Percentiles rank a stretch among this genome's conserved stretches.
Conservation (phyloP, 2,888 invertebrate genomes). For the Drosophila atripex region DNA sequence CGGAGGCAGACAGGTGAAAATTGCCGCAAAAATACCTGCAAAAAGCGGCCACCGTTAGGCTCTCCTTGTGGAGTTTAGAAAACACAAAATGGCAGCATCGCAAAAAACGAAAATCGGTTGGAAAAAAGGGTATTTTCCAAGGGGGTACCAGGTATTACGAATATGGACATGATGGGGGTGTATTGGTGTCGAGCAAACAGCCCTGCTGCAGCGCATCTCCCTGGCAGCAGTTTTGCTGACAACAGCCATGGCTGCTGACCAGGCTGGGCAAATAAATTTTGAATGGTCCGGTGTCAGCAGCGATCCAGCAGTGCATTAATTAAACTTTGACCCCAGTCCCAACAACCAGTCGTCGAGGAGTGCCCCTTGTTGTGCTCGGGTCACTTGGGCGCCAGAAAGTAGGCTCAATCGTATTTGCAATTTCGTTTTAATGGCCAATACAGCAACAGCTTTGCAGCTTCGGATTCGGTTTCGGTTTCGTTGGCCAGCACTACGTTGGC, state of each 20-base stretch:
- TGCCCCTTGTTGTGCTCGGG: constrained; percentile 1
- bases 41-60: constrained; percentile 35
- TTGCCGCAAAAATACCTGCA: constrained; percentile 46
- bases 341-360: constrained; percentile 4
- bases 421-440: constrained; percentile 51
- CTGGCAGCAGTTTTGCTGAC: constrained; percentile 2
- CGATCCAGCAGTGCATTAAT: constrained; percentile 44
- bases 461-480: constrained; percentile 31
- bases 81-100: background rate
- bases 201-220: constrained; percentile 28
- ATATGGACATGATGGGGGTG: constrained; percentile 21
- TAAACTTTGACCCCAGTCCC: constrained; percentile 38
- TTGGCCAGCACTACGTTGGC: constrained; percentile 25
- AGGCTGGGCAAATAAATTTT: constrained; percentile 52
- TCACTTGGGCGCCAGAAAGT: constrained; percentile 43
- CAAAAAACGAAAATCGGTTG: constrained; percentile 4
- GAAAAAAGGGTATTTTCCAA: background rate
- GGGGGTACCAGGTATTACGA: constrained; percentile 1
- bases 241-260: background rate
- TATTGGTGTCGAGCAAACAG: constrained; percentile 26
- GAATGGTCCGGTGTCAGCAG: constrained; percentile 55
- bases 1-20: constrained; percentile 53
- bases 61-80: constrained; percentile 7
- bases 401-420: constrained; percentile 52
- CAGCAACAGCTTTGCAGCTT: constrained; percentile 12